A percentile compares a stretch with the other conserved stretches of the same genome.
Evolutionary conservation across 2,888 invertebrate genomes (phyloP).

Genomic region (Aphrophora alni): DNA sequence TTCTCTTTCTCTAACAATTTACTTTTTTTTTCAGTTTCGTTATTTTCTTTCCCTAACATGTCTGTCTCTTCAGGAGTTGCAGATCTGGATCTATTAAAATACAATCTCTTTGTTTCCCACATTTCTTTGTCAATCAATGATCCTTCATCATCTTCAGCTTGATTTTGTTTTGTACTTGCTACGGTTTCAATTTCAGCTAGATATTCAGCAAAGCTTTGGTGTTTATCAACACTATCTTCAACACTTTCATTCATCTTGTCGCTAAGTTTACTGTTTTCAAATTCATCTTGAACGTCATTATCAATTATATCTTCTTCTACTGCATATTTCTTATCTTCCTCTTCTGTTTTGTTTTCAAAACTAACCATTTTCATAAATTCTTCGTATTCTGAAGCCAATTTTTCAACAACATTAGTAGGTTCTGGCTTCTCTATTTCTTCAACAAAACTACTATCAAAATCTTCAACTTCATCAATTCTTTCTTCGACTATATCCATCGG

Average conservation of each 20-base stretch:
- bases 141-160: slow-evolving; percentile 8
- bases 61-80: slow-evolving; percentile 6
- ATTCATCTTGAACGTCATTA: neutral
- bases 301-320: neutral
- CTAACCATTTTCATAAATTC: slow-evolving; percentile 66
- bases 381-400: slow-evolving; percentile 63
- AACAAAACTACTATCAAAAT: neutral
- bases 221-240: neutral
- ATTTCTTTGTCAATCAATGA: slow-evolving; percentile 11
- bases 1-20: slow-evolving; percentile 14
- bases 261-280: neutral
- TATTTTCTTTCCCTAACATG: slow-evolving; percentile 10
- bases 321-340: slow-evolving; percentile 37
- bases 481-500: slow-evolving; percentile 33
- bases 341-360: slow-evolving; percentile 51
- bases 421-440: slow-evolving; percentile 10
- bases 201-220: neutral
- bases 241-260: neutral
- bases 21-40: neutral
- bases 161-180: neutral
- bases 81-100: slow-evolving; percentile 24
- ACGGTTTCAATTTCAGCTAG: neutral
- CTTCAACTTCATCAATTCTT: slow-evolving; percentile 27
- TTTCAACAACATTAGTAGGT: slow-evolving; percentile 44
- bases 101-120: slow-evolving; percentile 30